Evolutionary conservation across 30 jellyfish, hydroid and myxozoan genomes (phyloP).

Genomic region (Pelagia noctiluca): DNA sequence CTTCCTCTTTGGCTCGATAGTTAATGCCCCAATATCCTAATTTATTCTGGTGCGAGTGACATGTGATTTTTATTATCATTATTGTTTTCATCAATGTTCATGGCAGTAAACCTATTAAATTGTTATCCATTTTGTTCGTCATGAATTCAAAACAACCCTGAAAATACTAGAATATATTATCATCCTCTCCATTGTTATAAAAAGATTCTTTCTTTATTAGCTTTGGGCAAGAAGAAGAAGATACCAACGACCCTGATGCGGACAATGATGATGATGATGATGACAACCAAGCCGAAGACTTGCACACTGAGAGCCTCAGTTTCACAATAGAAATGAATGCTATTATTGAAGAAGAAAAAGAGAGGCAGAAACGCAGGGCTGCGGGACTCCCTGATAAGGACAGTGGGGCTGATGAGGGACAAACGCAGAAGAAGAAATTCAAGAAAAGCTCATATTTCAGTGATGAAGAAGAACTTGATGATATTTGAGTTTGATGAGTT

Average conservation of each 20-base stretch:
- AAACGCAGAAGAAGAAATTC: slow-evolving; percentile 57
- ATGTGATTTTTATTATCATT: no score
- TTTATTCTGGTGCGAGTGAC: no score
- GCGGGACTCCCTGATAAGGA: slow-evolving; percentile 60
- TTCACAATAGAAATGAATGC: slow-evolving; percentile 90
- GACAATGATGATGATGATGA: slow-evolving; percentile 56
- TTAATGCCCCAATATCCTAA: no score
- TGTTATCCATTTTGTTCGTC: no score
- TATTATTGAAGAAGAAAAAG: slow-evolving; percentile 65
- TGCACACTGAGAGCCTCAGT: slow-evolving; percentile 86
- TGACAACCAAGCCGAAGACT: slow-evolving; percentile 88
- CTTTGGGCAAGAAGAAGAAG: slow-evolving; percentile 22
- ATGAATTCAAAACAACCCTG: no score
- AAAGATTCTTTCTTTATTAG: no score
- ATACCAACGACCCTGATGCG: slow-evolving; percentile 51
- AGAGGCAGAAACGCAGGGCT: slow-evolving; percentile 63
- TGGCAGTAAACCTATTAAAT: no score
- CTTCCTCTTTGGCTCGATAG: no score
- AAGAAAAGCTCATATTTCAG: slow-evolving; percentile 91
- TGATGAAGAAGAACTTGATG: slow-evolving; percentile 97
- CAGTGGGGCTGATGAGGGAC: slow-evolving; percentile 18
- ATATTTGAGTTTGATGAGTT: no score
- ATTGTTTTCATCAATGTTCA: no score
- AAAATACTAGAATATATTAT: no score
- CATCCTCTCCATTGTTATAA: no score